phyloP scores from a whole-genome alignment of 2,888 invertebrate genomes.

The Cataglyphis altisquamis region DNA sequence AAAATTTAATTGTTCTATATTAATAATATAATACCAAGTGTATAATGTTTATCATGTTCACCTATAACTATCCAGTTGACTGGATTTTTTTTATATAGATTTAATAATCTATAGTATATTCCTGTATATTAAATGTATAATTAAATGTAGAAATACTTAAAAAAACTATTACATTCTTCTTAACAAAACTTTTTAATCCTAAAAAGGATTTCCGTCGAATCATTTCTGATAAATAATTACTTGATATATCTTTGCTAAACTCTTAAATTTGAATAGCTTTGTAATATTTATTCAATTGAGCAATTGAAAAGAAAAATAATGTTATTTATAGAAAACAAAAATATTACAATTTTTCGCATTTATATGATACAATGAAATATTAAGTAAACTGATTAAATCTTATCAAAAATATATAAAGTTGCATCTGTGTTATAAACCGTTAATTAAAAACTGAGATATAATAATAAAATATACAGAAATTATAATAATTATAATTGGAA shows the following conservation, averaged over 20 bases:
- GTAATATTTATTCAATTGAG: slow-evolving; percentile 4
- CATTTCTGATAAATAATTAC: neutral
- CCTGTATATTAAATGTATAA: neutral
- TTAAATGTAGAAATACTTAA: neutral
- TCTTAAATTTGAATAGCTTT: neutral
- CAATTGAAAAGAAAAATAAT: neutral
- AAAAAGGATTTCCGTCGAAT: neutral
- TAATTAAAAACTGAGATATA: neutral
- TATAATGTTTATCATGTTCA: neutral
- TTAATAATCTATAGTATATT: neutral
- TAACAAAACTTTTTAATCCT: neutral
- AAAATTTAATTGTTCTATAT: neutral
- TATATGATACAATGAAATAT: neutral
- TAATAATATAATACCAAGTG: neutral
- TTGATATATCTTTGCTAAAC: neutral
- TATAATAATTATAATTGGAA: neutral
- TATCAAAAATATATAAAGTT: neutral
- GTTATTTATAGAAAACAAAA: neutral
- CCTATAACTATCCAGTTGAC: neutral
- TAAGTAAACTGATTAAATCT: neutral
- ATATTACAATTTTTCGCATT: neutral
- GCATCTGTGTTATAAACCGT: neutral
- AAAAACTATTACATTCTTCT: neutral
- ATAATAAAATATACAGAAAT: neutral
- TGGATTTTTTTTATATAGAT: neutral